phyloP scores from a whole-genome alignment of 2,797 vertebrate species.

The Perodicticus potto region DNA sequence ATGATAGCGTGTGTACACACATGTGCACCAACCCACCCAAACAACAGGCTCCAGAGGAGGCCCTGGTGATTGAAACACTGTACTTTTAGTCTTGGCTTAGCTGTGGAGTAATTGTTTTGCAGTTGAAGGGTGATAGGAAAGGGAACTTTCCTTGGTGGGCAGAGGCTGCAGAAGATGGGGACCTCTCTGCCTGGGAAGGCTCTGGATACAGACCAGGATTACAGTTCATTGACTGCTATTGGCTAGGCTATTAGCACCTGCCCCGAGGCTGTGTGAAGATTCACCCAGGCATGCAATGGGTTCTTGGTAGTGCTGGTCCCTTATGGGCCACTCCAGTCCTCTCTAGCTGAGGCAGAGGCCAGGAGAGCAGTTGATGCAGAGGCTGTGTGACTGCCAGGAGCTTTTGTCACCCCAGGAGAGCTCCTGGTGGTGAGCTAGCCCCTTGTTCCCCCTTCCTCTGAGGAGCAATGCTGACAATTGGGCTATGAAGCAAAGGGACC shows the following conservation, averaged over 20 bases:
- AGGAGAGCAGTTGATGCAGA: not conserved
- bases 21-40: not conserved
- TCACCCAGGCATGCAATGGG: not conserved
- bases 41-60: not conserved
- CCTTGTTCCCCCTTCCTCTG: not conserved
- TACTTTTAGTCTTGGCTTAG: too few relatives aligned
- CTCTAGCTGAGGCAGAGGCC: not conserved
- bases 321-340: not conserved
- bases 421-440: not conserved
- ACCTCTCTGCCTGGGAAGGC: not conserved
- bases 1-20: not conserved
- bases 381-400: not conserved
- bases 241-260: not conserved
- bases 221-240: not conserved
- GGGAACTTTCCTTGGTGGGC: not conserved
- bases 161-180: not conserved
- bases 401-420: not conserved
- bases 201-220: not conserved
- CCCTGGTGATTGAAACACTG: accelerated
- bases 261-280: not conserved
- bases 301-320: not conserved
- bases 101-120: not conserved
- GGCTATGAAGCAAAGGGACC: not conserved
- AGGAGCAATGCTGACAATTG: not conserved
- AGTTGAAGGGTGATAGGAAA: not conserved